phyloP scores from a whole-genome alignment of 2,797 vertebrate genomes.

The Gallirallus australis region DNA sequence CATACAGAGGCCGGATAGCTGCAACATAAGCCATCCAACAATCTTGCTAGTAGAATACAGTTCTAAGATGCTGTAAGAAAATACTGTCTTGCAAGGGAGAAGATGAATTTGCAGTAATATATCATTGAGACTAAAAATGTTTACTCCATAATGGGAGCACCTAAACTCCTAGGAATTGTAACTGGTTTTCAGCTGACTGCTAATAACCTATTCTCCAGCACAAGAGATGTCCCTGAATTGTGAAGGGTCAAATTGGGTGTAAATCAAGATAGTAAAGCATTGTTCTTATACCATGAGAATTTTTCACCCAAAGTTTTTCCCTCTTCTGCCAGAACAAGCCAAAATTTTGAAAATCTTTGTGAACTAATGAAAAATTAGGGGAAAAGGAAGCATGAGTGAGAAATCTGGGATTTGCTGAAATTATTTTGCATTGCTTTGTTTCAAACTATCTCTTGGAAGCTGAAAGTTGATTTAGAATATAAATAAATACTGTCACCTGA shows the following conservation, averaged over 20 bases:
- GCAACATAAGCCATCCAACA: constrained; percentile 39
- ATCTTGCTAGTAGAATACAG: background rate
- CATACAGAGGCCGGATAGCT: constrained; percentile 15
- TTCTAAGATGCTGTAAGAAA: constrained; percentile 11
- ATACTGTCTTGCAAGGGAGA: background rate
- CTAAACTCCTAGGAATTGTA: background rate
- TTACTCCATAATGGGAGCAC: background rate
- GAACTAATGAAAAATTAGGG: background rate
- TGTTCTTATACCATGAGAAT: background rate
- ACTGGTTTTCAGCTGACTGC: background rate
- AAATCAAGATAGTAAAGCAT: background rate
- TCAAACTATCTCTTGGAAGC: background rate
- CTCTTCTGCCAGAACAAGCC: background rate
- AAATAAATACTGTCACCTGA: background rate
- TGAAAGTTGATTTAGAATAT: background rate
- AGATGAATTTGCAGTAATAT: constrained; percentile 25
- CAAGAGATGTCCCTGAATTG: background rate
- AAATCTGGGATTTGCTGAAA: background rate
- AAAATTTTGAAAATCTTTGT: background rate
- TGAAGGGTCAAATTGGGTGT: background rate
- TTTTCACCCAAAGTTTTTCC: background rate
- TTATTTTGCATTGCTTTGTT: background rate
- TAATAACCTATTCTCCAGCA: background rate
- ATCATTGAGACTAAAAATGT: background rate
- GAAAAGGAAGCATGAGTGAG: background rate